Evolutionary conservation across 2,797 vertebrate genomes (phyloP).

Genomic region (Betta splendens): DNA sequence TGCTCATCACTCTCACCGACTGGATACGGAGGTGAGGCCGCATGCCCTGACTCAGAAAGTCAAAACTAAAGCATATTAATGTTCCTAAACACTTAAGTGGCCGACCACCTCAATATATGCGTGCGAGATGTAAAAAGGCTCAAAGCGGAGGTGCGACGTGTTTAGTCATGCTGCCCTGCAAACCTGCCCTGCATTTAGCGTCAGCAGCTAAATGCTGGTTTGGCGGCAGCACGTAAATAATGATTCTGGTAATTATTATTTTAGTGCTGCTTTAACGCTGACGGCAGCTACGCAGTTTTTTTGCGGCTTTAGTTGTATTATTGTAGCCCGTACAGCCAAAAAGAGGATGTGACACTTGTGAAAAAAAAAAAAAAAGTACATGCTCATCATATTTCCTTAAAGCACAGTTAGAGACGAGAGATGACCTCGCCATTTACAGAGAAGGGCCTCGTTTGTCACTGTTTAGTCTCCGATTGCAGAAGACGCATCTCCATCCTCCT

Average conservation of each 20-base stretch:
- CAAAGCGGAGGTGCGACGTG: background rate
- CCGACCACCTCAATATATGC: background rate
- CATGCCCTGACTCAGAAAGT: no score
- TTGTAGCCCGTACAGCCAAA: conserved; percentile 13
- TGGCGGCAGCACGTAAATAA: background rate
- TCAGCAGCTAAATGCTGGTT: background rate
- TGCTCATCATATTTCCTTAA: no score
- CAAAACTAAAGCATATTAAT: background rate
- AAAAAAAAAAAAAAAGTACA: conserved; percentile 13
- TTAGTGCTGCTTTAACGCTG: background rate
- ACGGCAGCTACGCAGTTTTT: conserved; percentile 4
- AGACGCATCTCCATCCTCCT: no score
- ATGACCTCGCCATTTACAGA: conserved; percentile 50
- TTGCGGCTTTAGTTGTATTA: conserved; percentile 13
- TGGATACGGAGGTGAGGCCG: conserved; percentile 81
- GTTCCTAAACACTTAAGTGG: background rate
- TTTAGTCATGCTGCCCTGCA: background rate
- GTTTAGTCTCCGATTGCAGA: conserved; percentile 55
- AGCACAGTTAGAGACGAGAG: conserved; percentile 18
- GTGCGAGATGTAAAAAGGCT: background rate
- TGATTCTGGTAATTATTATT: background rate
- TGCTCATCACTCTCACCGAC: conserved; percentile 84
- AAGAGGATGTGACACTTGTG: conserved; percentile 4
- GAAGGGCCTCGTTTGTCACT: conserved; percentile 16
- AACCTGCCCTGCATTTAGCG: background rate